Percentiles rank a stretch among this genome's conserved stretches.
These are phyloP conservation scores for Coendou prehensilis DNA, from an alignment of 2,797 vertebrate genomes.

Conservation along the genomic window DNA sequence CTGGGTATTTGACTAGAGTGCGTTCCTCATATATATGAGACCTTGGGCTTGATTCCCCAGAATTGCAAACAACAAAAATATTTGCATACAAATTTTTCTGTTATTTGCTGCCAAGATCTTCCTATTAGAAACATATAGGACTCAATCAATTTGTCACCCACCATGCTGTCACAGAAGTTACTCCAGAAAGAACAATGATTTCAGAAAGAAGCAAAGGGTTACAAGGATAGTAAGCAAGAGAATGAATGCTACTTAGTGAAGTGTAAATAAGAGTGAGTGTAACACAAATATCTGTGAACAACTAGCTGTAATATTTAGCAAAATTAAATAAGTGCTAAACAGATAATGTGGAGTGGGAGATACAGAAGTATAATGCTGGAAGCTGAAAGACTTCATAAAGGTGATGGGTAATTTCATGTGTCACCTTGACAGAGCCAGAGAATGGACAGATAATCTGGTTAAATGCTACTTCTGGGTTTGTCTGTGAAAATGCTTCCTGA, in stretches of 20 bases:
- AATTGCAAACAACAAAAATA: not conserved
- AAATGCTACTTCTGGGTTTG: not conserved
- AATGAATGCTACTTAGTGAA: not conserved
- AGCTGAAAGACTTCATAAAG: not conserved
- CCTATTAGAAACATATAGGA: not conserved
- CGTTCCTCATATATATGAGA: not conserved
- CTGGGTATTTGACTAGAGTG: not conserved
- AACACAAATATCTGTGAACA: not conserved
- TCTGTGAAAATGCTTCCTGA: not conserved
- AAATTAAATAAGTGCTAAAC: not conserved
- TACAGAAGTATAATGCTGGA: not conserved
- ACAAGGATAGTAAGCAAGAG: not conserved
- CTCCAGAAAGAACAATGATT: not conserved
- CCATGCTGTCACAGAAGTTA: not conserved
- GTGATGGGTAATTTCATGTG: not conserved
- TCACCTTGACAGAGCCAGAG: not conserved
- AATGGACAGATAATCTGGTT: not conserved
- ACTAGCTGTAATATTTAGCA: not conserved
- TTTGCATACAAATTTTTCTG: not conserved
- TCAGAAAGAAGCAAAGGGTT: not conserved
- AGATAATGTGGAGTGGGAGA: not conserved
- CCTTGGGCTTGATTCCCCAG: not conserved
- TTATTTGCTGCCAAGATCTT: not conserved
- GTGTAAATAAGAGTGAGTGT: not conserved
- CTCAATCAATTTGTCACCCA: not conserved